Base-by-base conservation (phyloP, 2,888 invertebrate species). In the Globia sparganii region DNA sequence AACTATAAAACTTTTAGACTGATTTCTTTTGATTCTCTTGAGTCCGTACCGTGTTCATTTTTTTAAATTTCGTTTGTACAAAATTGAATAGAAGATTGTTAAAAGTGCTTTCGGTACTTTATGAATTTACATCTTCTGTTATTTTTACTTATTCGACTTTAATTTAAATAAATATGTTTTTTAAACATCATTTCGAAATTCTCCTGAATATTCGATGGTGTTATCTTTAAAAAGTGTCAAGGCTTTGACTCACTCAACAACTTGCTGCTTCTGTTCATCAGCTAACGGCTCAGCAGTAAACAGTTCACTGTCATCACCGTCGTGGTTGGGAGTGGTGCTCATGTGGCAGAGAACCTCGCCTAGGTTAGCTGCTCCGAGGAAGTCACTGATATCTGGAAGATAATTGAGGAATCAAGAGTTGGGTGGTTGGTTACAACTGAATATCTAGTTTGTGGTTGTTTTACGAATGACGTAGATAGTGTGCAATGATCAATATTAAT, bases 301-400 rank as follows among this genome's bases (percentile, higher is more conserved):
- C 66, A 85, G 81, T 46, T 96, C 92, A 25, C 83, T 84, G 1
- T 76, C 78, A 81, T 90, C 91, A 85, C 67, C 72, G 0, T 78
- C 76, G 3, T 69, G 75, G 43, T 93, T 90, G 0, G 94, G 92
- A 40, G 88, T 92, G 0, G 93, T 94, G 59, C 90, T 92, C 86
- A 98, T 97, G 86, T 97, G 97, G 0, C 97, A 94, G 13, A 99
- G 92, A 0, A 98, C 97, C 87, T 98, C 98, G 3, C 97, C 97
- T 72, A 99, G 94, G 90, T 97, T 97, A 46, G 97, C 96, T 0
- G 98, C 98, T 0, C 97, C 97, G 56, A 99, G 97, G 91, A 99
- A 99, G 89, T 98, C 98, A 4, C 98, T 97, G 85, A 99, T 98
- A 86, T 97, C 97, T 97, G 90, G 0, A 78, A 65, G 18, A 53